phyloP scores from a whole-genome alignment of 2,888 invertebrate species.

The Oeneis ivallda region DNA sequence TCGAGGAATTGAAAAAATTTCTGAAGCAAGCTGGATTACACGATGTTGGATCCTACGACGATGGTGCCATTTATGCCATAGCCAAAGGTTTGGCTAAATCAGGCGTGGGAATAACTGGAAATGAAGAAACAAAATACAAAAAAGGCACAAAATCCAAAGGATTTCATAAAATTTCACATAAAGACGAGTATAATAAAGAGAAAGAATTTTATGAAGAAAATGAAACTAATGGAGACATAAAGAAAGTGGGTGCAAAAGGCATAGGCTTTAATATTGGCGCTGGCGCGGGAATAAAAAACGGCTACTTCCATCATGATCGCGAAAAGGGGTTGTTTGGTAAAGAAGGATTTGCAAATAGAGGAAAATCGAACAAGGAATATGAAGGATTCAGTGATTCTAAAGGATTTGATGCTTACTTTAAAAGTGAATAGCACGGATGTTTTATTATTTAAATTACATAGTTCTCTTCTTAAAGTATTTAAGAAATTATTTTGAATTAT shows the following conservation, averaged over 20 bases:
- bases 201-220: slow-evolving; percentile 82
- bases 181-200: slow-evolving; percentile 83
- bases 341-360: slow-evolving; percentile 75
- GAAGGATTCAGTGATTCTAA: slow-evolving; percentile 72
- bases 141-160: slow-evolving; percentile 82
- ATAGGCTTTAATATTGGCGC: slow-evolving; percentile 66
- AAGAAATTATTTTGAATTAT: not conserved
- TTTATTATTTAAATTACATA: not conserved
- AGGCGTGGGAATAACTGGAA: slow-evolving; percentile 65
- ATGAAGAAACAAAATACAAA: slow-evolving; percentile 73
- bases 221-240: slow-evolving; percentile 75
- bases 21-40: slow-evolving; percentile 55
- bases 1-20: slow-evolving; percentile 60
- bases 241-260: slow-evolving; percentile 76
- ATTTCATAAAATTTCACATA: slow-evolving; percentile 81
- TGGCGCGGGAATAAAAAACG: slow-evolving; percentile 68
- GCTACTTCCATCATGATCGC: slow-evolving; percentile 64
- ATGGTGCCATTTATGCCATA: slow-evolving; percentile 66
- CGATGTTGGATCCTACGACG: slow-evolving; percentile 60
- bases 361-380: slow-evolving; percentile 73
- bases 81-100: slow-evolving; percentile 64
- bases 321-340: slow-evolving; percentile 72
- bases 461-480: not conserved
- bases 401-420: slow-evolving; percentile 65
- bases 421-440: slow-evolving; percentile 43